Conservation (phyloP, 2,113 vertebrate species). For the Penelope pileata region DNA sequence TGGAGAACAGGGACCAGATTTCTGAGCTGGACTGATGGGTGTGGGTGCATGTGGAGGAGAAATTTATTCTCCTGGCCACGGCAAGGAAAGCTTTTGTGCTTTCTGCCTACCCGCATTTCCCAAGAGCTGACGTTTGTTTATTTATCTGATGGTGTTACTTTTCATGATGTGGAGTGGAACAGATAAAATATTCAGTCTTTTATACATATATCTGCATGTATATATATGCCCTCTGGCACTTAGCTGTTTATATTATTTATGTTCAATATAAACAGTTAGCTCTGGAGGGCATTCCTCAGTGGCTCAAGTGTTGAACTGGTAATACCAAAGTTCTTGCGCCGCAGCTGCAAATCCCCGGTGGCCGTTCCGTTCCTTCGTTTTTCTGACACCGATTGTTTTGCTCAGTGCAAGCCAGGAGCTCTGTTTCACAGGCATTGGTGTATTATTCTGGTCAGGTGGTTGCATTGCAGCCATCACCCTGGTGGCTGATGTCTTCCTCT, state of each 20-base stretch:
- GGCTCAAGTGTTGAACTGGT: conserved; percentile 30
- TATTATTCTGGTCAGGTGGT: not conserved
- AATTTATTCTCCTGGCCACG: not conserved
- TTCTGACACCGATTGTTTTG: not conserved
- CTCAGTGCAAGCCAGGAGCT: not conserved
- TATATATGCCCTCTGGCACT: conserved; percentile 26
- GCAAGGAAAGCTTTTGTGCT: conserved; percentile 55
- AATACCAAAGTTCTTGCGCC: conserved; percentile 11
- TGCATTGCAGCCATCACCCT: not conserved
- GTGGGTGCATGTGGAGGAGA: not conserved
- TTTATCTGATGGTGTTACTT: conserved; percentile 61
- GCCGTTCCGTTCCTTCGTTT: not conserved
- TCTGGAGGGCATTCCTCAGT: conserved; percentile 48
- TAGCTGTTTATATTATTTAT: conserved; percentile 54
- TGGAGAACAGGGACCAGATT: not conserved
- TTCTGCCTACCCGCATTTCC: conserved; percentile 54
- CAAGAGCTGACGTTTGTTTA: conserved; percentile 67
- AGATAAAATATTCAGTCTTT: conserved; percentile 44
- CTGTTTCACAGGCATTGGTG: not conserved
- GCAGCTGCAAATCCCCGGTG: not conserved
- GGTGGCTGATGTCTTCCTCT: not conserved
- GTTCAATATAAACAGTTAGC: conserved; percentile 44
- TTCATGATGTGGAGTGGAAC: conserved; percentile 49
- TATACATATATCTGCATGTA: conserved; percentile 18
- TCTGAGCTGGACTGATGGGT: not conserved